Conservation (phyloP, 2,113 vertebrate genomes). For the Numida meleagris region DNA sequence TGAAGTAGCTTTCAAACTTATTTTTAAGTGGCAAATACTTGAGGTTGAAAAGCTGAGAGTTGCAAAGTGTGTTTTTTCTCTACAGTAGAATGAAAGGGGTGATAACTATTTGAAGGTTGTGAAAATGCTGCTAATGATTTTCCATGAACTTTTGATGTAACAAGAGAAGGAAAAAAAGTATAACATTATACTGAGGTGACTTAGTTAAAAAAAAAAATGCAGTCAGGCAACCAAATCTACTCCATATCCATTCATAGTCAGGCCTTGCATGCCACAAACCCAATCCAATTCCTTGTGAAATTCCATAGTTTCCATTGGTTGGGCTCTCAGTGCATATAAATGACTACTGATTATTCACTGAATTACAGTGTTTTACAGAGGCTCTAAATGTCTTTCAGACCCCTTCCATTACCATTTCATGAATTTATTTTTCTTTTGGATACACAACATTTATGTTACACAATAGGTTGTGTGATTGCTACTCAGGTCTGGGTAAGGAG, state of each 20-base stretch:
- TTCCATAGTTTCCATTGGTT: not conserved
- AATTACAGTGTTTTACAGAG: not conserved
- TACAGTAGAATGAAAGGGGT: slow-evolving; percentile 4
- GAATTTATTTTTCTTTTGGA: not conserved
- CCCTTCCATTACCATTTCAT: rapidly evolving
- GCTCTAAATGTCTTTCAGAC: not conserved
- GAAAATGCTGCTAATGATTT: slow-evolving; percentile 44
- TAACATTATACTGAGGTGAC: not conserved
- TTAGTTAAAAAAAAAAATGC: not conserved
- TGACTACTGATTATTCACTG: not conserved
- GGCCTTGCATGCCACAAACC: not conserved
- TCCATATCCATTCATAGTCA: not conserved
- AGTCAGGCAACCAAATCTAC: not conserved
- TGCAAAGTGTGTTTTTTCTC: slow-evolving; percentile 11
- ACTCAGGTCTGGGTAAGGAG: rapidly evolving
- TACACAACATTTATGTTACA: rapidly evolving
- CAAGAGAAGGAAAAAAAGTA: not conserved
- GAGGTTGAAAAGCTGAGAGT: slow-evolving; percentile 38
- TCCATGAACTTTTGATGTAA: slow-evolving; percentile 33
- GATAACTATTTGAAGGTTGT: slow-evolving; percentile 24
- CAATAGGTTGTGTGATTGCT: not conserved
- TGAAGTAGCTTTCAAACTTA: slow-evolving; percentile 35
- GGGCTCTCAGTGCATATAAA: rapidly evolving
- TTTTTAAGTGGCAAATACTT: slow-evolving; percentile 49
- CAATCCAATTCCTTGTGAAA: not conserved